These are phyloP conservation scores for Miichthys miiuy DNA, from an alignment of 2,797 vertebrate species.

Conservation along the genomic window DNA sequence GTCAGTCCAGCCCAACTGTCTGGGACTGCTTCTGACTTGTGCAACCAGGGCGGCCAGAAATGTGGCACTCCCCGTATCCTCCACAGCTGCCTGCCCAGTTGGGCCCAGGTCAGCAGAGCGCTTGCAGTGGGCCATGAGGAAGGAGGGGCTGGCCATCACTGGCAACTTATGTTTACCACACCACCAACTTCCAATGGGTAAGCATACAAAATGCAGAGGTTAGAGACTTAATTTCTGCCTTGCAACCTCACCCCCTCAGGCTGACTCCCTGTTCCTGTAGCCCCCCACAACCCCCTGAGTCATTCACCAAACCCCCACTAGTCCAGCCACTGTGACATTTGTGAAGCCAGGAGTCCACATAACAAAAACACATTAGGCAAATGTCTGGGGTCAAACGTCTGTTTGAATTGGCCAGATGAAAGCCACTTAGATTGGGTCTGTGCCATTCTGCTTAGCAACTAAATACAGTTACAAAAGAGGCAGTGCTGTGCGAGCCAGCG, in stretches of 20 bases:
- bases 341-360: slow-evolving; percentile 86
- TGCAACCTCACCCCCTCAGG: slow-evolving; percentile 60
- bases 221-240: slow-evolving; percentile 72
- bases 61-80: slow-evolving; percentile 82
- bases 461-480: slow-evolving; percentile 74
- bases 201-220: slow-evolving; percentile 79
- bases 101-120: slow-evolving; percentile 80
- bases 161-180: slow-evolving; percentile 72
- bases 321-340: slow-evolving; percentile 84
- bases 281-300: slow-evolving; percentile 57
- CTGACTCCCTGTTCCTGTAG: slow-evolving; percentile 55
- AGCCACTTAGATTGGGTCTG: slow-evolving; percentile 82
- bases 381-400: slow-evolving; percentile 88
- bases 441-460: slow-evolving; percentile 79
- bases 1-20: slow-evolving; percentile 82
- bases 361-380: slow-evolving; percentile 91
- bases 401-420: slow-evolving; percentile 88
- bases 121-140: slow-evolving; percentile 54
- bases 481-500: slow-evolving; percentile 59
- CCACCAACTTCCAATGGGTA: slow-evolving; percentile 72
- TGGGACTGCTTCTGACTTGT: slow-evolving; percentile 69
- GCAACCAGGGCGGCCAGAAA: slow-evolving; percentile 78
- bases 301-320: slow-evolving; percentile 76
- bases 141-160: slow-evolving; percentile 47
- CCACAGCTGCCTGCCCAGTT: slow-evolving; percentile 85